These are phyloP conservation scores for Trichonephila clavipes DNA, from an alignment of 1,140 invertebrate genomes.

Conservation along the genomic window DNA sequence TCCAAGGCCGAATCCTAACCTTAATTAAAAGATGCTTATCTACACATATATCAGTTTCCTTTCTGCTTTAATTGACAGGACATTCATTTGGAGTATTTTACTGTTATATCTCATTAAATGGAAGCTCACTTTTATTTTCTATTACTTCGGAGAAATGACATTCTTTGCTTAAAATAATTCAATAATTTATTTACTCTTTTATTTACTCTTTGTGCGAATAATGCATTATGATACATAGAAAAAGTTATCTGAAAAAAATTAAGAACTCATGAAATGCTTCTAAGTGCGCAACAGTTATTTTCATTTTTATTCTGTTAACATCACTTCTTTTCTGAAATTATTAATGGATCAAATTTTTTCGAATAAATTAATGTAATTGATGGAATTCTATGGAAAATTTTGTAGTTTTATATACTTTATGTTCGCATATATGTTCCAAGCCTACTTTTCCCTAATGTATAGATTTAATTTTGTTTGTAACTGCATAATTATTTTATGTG, in stretches of 20 bases:
- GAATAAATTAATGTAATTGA: too few species aligned
- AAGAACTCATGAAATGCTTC: not conserved
- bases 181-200: not conserved
- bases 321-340: too few species aligned
- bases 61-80: slow-evolving; percentile 29
- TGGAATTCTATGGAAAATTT: too few species aligned
- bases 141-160: not conserved
- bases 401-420: too few species aligned
- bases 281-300: not conserved
- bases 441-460: too few species aligned
- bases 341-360: too few species aligned
- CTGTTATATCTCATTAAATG: slow-evolving; percentile 9
- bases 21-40: slow-evolving; percentile 15
- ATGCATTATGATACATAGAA: not conserved
- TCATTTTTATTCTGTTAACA: too few species aligned
- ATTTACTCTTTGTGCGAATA: not conserved
- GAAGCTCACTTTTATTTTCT: not conserved
- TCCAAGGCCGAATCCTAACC: not conserved
- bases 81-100: not conserved
- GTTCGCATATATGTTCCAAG: too few species aligned
- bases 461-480: too few species aligned
- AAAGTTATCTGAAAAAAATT: too few species aligned
- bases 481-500: too few species aligned
- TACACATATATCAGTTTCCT: slow-evolving; percentile 15
- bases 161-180: not conserved